A percentile compares a stretch with the other conserved stretches of the same genome.
These are phyloP conservation scores for Dolomedes plantarius DNA, from an alignment of 2,888 invertebrate genomes.

Conservation along the genomic window DNA sequence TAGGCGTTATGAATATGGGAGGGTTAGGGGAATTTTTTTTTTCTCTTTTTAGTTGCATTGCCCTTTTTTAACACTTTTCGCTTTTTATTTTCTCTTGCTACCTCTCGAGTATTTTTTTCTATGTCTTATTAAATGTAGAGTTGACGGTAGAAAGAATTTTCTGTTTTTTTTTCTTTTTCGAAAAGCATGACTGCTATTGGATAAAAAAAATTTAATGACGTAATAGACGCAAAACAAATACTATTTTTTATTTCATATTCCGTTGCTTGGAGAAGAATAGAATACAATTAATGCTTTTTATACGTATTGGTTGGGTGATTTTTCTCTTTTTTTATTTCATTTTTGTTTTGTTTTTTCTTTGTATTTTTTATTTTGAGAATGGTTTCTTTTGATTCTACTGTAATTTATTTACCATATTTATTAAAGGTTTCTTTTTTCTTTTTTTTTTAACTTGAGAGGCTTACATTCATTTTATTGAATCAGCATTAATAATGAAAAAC, in stretches of 20 bases:
- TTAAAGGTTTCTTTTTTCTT: not conserved
- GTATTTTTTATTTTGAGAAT: not conserved
- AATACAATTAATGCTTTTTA: conserved; percentile 12
- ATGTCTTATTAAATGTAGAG: conserved; percentile 23
- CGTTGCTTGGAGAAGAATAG: not conserved
- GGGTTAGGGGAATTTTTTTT: conserved; percentile 25
- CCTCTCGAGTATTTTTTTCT: conserved; percentile 45
- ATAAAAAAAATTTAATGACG: conserved; percentile 19
- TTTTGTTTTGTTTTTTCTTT: not conserved
- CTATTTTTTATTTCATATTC: not conserved
- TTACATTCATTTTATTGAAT: not conserved
- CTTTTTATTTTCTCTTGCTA: conserved; percentile 42
- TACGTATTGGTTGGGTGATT: not conserved
- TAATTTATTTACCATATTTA: conserved; percentile 1
- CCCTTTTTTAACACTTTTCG: conserved; percentile 58
- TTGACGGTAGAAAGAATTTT: not conserved
- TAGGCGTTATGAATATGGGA: conserved; percentile 36
- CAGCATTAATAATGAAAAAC: not conserved
- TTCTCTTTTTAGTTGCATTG: conserved; percentile 3
- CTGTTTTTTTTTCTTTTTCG: conserved; percentile 12
- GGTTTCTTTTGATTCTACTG: not conserved
- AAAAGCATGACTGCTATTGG: conserved; percentile 25
- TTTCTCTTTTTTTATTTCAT: not conserved
- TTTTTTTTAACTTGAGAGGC: too few species aligned
- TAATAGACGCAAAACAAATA: conserved; percentile 27